Conservation (phyloP, 37 sponge, comb jelly and placozoan genomes). For the Haliclona indistincta region DNA sequence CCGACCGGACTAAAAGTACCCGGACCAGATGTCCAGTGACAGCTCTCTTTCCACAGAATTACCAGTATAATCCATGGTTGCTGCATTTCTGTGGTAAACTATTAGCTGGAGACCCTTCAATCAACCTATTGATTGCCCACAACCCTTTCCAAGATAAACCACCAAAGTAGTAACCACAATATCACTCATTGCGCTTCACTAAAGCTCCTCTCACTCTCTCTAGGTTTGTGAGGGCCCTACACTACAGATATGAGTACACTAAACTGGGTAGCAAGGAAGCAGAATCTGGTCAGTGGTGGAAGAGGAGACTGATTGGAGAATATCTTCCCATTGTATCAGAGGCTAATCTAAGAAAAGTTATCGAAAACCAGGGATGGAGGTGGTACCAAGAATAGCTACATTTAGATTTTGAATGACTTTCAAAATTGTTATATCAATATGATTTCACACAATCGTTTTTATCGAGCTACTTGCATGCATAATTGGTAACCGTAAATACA, state of each 20-base stretch:
- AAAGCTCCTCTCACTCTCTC: too few relatives aligned
- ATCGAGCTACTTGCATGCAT: too few relatives aligned
- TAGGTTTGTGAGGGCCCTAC: conserved; percentile 71
- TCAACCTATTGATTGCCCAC: conserved; percentile 60
- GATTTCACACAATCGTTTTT: too few relatives aligned
- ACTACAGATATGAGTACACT: conserved; percentile 74
- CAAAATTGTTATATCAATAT: too few relatives aligned
- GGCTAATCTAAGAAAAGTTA: conserved; percentile 16
- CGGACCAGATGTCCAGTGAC: too few relatives aligned
- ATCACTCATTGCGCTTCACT: background rate
- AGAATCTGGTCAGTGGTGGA: conserved; percentile 76
- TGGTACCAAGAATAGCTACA: too few relatives aligned
- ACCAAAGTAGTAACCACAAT: conserved; percentile 36
- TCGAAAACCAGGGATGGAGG: conserved; percentile 53
- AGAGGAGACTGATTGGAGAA: conserved; percentile 39
- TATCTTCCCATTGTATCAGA: conserved; percentile 75
- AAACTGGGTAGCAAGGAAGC: conserved; percentile 67
- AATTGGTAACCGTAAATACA: too few relatives aligned
- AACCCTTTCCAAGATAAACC: conserved; percentile 70
- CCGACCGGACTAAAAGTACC: too few relatives aligned
- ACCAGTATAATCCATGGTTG: conserved; percentile 91
- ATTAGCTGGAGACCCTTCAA: conserved; percentile 58
- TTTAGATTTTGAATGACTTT: too few relatives aligned
- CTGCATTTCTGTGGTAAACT: conserved; percentile 80
- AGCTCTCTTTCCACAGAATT: conserved; percentile 51